A percentile compares a stretch with the other conserved stretches of the same genome.
phyloP scores from a whole-genome alignment of 1,140 invertebrate genomes.

The Zeugodacus cucurbitae region DNA sequence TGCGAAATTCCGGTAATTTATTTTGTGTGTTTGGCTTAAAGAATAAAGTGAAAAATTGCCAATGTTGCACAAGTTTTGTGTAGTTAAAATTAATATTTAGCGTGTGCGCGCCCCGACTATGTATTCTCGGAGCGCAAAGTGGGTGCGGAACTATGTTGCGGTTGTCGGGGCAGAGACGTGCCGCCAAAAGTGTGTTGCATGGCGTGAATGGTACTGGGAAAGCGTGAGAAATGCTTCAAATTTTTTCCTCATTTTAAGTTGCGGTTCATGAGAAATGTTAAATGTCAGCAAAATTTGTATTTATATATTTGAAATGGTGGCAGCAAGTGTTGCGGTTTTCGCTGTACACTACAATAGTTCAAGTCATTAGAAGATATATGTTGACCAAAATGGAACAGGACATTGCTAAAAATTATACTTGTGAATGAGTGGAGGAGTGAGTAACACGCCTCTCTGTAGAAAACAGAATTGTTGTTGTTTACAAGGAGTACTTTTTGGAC shows the following conservation, averaged over 20 bases:
- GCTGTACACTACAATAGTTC: no score
- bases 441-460: no score
- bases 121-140: neutral
- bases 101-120: neutral
- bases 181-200: neutral
- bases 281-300: neutral
- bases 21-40: neutral
- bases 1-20: slow-evolving; percentile 24
- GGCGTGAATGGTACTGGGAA: neutral
- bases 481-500: no score
- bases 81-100: slow-evolving; percentile 28
- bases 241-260: neutral
- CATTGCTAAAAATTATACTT: no score
- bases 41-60: slow-evolving; percentile 20
- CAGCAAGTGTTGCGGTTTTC: no score
- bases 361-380: no score
- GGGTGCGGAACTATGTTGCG: neutral
- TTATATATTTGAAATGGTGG: neutral
- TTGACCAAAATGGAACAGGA: no score
- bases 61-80: slow-evolving; percentile 32
- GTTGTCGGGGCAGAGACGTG: neutral
- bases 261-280: slow-evolving; percentile 13
- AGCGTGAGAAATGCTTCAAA: neutral
- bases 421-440: no score
- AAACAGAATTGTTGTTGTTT: no score